phyloP scores from a whole-genome alignment of 2,113 vertebrate species.

The Cathartes aura region DNA sequence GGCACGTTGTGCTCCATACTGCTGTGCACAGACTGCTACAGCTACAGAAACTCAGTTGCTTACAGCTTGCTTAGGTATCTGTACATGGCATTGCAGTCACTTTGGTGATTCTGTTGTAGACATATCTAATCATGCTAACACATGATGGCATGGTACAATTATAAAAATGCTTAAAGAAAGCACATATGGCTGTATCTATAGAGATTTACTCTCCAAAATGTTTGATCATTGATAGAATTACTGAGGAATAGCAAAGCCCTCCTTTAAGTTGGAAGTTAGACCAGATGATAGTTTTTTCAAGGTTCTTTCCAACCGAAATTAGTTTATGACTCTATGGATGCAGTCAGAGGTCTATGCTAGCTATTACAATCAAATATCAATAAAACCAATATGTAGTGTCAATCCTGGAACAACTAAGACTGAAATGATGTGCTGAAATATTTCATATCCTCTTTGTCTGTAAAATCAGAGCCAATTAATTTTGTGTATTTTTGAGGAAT shows the following conservation, averaged over 20 bases:
- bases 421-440: background rate
- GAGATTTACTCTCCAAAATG: background rate
- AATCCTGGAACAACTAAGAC: background rate
- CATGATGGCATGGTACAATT: background rate
- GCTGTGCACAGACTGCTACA: background rate
- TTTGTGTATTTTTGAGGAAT: background rate
- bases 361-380: background rate
- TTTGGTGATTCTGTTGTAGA: background rate
- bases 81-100: background rate
- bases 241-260: background rate
- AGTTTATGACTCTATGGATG: background rate
- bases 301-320: background rate
- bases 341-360: background rate
- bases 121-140: background rate
- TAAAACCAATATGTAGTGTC: background rate
- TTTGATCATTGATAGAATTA: background rate
- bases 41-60: background rate
- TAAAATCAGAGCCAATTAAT: background rate
- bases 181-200: background rate
- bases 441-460: background rate
- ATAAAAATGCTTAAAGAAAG: background rate
- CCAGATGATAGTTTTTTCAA: background rate
- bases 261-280: background rate
- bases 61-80: background rate
- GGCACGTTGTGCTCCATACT: background rate